Percentiles rank a stretch among this genome's conserved stretches.
Evolutionary conservation across 2,113 vertebrate species (phyloP).

Genomic region (Anolis sagrei): DNA sequence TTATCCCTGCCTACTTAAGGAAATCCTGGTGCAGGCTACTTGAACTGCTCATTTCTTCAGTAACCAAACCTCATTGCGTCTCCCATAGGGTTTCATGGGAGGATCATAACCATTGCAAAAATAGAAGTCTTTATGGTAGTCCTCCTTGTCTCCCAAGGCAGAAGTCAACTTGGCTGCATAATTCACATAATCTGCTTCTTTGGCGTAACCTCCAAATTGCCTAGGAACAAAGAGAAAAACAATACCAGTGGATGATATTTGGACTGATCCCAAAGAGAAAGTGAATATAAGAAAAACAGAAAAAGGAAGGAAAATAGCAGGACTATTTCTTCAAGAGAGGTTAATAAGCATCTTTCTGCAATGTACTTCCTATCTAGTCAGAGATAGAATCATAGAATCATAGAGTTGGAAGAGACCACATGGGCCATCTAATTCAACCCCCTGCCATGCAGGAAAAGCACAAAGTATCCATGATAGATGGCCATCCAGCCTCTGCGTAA

Average conservation of each 20-base stretch:
- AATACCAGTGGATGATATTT: not conserved
- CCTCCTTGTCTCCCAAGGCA: conserved; percentile 83
- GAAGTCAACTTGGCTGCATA: conserved; percentile 82
- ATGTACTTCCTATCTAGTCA: not conserved
- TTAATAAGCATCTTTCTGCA: not conserved
- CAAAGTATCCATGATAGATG: too few species aligned
- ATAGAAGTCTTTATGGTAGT: conserved; percentile 84
- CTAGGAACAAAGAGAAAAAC: conserved; percentile 68
- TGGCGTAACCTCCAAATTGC: conserved; percentile 92
- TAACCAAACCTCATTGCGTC: conserved; percentile 93
- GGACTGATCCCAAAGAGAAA: conserved; percentile 5
- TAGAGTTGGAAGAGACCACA: too few species aligned
- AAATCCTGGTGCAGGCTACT: not conserved
- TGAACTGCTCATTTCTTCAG: conserved; percentile 78
- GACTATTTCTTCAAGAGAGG: not conserved
- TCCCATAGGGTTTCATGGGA: conserved; percentile 88
- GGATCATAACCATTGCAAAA: conserved; percentile 90
- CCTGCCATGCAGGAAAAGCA: too few species aligned
- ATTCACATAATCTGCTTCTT: conserved; percentile 82
- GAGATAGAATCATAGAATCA: too few species aligned
- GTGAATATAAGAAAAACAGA: conserved; percentile 4
- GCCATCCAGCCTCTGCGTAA: too few species aligned
- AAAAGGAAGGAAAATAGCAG: not conserved
- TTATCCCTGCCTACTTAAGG: rapidly evolving
- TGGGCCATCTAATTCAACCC: too few species aligned